Evolutionary conservation across 2,113 vertebrate species (phyloP).

Genomic region (Psittacara wagleri): DNA sequence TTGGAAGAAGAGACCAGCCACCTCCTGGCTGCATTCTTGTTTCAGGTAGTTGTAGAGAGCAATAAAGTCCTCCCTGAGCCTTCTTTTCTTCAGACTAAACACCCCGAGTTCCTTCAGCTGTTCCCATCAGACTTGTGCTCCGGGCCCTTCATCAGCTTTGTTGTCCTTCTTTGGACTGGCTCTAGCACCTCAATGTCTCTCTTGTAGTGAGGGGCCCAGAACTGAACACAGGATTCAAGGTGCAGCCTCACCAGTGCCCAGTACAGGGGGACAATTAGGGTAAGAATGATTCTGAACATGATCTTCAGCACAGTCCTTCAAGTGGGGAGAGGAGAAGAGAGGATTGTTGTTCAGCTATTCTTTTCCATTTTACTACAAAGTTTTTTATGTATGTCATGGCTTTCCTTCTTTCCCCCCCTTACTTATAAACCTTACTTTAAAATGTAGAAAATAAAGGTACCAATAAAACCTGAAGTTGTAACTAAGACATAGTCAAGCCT

Average conservation of each 20-base stretch:
- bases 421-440: background rate
- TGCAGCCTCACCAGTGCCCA: background rate
- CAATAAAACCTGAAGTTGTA: background rate
- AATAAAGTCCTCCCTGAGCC: background rate
- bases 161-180: background rate
- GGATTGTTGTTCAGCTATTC: background rate
- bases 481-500: accelerated
- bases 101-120: background rate
- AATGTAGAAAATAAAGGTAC: background rate
- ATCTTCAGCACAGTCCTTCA: background rate
- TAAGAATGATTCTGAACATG: background rate
- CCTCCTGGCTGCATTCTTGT: background rate
- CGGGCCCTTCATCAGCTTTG: background rate
- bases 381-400: background rate
- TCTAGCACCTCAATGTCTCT: background rate
- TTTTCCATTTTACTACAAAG: background rate
- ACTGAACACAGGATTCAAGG: background rate
- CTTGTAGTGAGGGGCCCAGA: background rate
- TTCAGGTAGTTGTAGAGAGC: background rate
- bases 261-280: background rate
- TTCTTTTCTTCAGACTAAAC: background rate
- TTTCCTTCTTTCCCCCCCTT: background rate
- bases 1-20: background rate
- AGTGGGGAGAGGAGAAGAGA: background rate
- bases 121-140: background rate